Conservation (phyloP, 2,113 vertebrate genomes). For the Semnornis frantzii region DNA sequence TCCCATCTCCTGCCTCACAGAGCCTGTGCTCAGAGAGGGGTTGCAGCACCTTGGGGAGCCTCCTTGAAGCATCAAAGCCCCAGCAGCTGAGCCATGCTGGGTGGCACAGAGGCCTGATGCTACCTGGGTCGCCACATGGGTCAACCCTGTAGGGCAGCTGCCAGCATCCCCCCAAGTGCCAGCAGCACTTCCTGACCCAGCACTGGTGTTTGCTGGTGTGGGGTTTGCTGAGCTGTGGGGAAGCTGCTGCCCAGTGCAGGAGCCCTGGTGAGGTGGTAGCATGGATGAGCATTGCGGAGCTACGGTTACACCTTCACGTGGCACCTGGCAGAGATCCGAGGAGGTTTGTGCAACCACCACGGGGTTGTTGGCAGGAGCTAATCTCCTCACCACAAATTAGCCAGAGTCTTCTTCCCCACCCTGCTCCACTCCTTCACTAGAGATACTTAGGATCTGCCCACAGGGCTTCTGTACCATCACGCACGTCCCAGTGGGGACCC, state of each 20-base stretch:
- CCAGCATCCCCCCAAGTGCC: background rate
- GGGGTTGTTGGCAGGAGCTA: background rate
- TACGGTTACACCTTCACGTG: background rate
- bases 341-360: background rate
- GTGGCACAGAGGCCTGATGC: background rate
- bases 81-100: rapidly evolving
- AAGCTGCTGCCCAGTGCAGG: background rate
- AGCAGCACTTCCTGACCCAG: background rate
- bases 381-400: background rate
- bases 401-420: background rate
- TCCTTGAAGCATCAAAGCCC: rapidly evolving
- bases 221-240: background rate
- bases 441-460: background rate
- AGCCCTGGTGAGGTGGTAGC: rapidly evolving
- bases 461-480: background rate
- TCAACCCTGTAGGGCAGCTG: background rate
- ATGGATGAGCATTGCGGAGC: rapidly evolving
- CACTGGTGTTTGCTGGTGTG: rapidly evolving
- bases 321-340: background rate
- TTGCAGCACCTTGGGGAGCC: background rate
- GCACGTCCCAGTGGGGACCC: rapidly evolving
- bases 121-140: rapidly evolving
- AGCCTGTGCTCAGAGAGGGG: background rate
- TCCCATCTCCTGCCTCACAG: rapidly evolving
- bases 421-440: background rate